Base-by-base conservation (phyloP, 1,140 invertebrate genomes). In the Temnothorax curvispinosus region DNA sequence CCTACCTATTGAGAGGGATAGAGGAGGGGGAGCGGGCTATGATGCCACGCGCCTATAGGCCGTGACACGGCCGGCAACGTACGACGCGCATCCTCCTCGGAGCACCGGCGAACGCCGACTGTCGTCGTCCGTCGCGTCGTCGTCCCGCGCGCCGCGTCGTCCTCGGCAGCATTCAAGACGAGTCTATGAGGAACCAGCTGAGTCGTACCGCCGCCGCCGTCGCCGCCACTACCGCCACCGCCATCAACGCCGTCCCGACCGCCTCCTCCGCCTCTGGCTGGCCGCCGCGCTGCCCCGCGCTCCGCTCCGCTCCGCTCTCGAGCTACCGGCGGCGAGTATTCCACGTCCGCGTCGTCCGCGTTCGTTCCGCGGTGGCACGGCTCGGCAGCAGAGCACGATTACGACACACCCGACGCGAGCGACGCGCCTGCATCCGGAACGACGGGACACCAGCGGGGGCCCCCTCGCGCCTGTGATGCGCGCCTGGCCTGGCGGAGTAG, bases 61-160 rank as follows among this genome's bases (percentile, higher is more conserved):
- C 88, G 74, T 87, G 27, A 54, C 71, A 78, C 85, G 76, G 88
- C 89, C 89, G 85, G 88, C 88, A 85, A 54, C 52, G 60, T 50
- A 84, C 67, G 56, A 50, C 64, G 38, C 65, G 58, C 92, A 92
- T 91, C 91, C 78, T 92, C 85, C 77, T 85, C 47, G 85, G 77
- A 90, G 87, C 87, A 87, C 91, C 89, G 91, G 89, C 91, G 75
- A 91, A 75, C 85, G 91, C 90, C 87, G 85, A 92, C 91, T 92
- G 88, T 77, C 56, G 8, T 11, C 38, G 44, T 47, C 44, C 41
- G 9, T 8, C 64, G 58, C 62, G 35, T 78, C 67, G 21, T 21
- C 27, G 74, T 41, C 60, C 77, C 80, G 71, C 88, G 78, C 88
- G 78, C 71, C 88, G 78, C 71, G 74, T 32, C 47, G 74, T 32